Evolutionary conservation across 2,888 invertebrate genomes (phyloP).

Genomic region (Eristalis tenax): DNA sequence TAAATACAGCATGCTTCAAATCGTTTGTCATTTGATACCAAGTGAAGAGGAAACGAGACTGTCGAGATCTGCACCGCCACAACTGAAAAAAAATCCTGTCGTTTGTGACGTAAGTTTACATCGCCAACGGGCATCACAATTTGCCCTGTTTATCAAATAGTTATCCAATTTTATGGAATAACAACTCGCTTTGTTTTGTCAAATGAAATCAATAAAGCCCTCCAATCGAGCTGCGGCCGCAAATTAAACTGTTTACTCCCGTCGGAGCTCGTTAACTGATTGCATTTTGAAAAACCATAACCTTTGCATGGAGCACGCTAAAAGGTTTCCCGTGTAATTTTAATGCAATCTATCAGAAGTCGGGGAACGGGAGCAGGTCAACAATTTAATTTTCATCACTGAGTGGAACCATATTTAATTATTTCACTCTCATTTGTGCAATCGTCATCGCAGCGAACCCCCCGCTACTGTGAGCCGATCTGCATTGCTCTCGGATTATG

Average conservation of each 20-base stretch:
- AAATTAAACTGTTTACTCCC: constrained; percentile 20
- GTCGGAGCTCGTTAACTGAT: constrained; percentile 15
- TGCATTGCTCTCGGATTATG: background rate
- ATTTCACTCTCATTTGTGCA: background rate
- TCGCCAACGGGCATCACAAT: background rate
- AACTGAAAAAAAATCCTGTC: too few relatives aligned
- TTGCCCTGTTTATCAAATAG: background rate
- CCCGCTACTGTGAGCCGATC: background rate
- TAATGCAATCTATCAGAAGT: background rate
- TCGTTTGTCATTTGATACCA: too few relatives aligned
- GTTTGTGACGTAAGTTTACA: too few relatives aligned
- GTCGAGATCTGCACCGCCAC: too few relatives aligned
- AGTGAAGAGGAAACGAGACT: too few relatives aligned
- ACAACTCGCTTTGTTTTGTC: background rate
- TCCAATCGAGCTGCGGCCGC: background rate
- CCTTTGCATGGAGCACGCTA: background rate
- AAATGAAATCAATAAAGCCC: background rate
- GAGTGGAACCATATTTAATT: background rate
- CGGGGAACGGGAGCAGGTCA: background rate
- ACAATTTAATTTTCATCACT: background rate
- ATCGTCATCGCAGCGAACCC: background rate
- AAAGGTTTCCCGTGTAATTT: constrained; percentile 10
- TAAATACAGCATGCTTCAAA: too few relatives aligned
- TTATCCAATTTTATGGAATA: background rate
- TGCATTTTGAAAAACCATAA: background rate